phyloP scores from a whole-genome alignment of 2,113 vertebrate species.

The Pelecanoides urinatrix region DNA sequence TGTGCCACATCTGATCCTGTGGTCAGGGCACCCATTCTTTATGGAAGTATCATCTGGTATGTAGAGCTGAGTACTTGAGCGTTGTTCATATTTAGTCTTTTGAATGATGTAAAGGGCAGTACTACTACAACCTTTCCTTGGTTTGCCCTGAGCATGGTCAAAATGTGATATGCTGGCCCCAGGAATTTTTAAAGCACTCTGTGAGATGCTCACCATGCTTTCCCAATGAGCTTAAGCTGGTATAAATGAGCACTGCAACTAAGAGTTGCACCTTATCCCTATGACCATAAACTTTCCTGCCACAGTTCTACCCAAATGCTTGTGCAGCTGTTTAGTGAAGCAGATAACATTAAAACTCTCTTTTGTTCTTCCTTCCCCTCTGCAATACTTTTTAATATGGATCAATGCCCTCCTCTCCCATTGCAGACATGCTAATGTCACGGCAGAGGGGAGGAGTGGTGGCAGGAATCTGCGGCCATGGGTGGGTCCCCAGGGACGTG shows the following conservation, averaged over 20 bases:
- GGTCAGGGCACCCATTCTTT: background rate
- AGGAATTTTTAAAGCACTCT: background rate
- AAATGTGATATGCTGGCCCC: background rate
- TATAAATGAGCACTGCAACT: background rate
- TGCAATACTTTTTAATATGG: background rate
- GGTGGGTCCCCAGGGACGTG: accelerated
- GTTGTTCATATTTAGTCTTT: accelerated
- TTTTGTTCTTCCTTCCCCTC: background rate
- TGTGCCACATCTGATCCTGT: background rate
- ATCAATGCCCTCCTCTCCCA: background rate
- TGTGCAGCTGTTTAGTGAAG: background rate
- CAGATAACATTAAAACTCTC: background rate
- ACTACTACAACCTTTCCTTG: background rate
- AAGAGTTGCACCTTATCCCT: background rate
- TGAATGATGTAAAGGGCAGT: background rate
- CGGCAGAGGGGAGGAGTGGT: background rate
- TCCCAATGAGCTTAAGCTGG: background rate
- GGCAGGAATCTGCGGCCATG: background rate
- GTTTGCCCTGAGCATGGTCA: background rate
- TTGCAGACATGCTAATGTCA: background rate
- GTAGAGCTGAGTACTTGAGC: background rate
- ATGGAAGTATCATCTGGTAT: background rate
- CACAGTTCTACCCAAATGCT: background rate
- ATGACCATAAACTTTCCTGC: background rate
- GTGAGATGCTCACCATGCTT: background rate